Conservation (phyloP, 2,113 vertebrate genomes). For the Eudyptes chrysolophus region DNA sequence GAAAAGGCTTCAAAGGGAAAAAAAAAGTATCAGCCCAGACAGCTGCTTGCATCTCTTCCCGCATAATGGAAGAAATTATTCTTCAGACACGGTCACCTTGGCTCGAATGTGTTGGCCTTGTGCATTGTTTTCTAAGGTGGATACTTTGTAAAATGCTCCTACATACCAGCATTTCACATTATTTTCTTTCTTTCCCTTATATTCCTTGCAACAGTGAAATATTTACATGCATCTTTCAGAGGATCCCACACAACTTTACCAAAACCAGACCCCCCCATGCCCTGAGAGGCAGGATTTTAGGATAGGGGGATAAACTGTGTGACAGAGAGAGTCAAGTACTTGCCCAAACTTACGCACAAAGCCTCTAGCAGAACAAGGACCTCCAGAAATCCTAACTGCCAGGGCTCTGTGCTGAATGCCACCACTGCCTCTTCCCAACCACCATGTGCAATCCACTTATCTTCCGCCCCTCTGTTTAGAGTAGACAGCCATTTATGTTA, state of each 20-base stretch:
- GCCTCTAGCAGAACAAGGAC: not conserved
- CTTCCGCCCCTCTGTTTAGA: not conserved
- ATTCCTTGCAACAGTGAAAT: not conserved
- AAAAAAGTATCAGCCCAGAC: not conserved
- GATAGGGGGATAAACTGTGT: not conserved
- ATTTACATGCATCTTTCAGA: not conserved
- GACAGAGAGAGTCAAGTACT: not conserved
- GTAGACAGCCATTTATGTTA: not conserved
- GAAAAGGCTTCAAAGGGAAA: not conserved
- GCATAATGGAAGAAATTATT: not conserved
- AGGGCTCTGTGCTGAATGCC: not conserved
- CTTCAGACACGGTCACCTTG: not conserved
- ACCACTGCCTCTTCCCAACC: not conserved
- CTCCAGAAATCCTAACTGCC: not conserved
- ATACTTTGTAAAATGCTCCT: not conserved
- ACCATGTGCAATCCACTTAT: not conserved
- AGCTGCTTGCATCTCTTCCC: not conserved
- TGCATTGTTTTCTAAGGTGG: not conserved
- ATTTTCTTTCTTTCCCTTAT: not conserved
- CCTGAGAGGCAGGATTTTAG: not conserved
- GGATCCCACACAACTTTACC: not conserved
- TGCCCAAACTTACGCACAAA: rapidly evolving
- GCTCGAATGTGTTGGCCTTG: not conserved
- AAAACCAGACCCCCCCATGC: not conserved
- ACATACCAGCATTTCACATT: not conserved